A percentile compares a stretch with the other conserved stretches of the same genome.
Evolutionary conservation across 2,888 invertebrate genomes (phyloP).

Genomic region (Leptopilina drosophilae): DNA sequence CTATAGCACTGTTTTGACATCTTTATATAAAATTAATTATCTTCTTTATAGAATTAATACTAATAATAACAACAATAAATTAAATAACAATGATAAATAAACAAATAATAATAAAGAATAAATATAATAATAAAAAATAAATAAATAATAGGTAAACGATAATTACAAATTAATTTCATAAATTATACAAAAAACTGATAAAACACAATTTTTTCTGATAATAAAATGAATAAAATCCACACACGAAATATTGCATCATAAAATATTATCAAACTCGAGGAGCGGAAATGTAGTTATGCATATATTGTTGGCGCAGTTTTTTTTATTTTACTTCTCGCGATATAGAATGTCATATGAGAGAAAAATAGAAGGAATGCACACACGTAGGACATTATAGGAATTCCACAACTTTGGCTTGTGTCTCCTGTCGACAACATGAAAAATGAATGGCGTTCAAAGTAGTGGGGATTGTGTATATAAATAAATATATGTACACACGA

Average conservation of each 20-base stretch:
- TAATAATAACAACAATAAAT: no score
- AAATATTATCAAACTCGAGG: neutral
- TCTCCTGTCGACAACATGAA: constrained; percentile 33
- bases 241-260: neutral
- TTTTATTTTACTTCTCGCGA: neutral
- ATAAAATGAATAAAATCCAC: no score
- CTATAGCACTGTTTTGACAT: no score
- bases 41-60: no score
- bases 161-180: no score
- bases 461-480: constrained; percentile 23
- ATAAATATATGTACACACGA: constrained; percentile 4
- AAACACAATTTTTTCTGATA: no score
- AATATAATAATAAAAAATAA: no score
- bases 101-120: no score
- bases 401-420: constrained; percentile 31
- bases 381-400: constrained; percentile 31
- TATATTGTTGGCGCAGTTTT: constrained; percentile 24
- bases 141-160: no score
- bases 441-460: constrained; percentile 21
- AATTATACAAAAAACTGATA: no score
- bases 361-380: constrained; percentile 33
- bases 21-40: no score
- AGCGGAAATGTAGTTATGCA: constrained; percentile 5
- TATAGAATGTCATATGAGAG: constrained; percentile 21
- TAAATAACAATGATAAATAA: no score